Conservation (phyloP, 2,113 vertebrate species). For the Perccottus glenii region DNA sequence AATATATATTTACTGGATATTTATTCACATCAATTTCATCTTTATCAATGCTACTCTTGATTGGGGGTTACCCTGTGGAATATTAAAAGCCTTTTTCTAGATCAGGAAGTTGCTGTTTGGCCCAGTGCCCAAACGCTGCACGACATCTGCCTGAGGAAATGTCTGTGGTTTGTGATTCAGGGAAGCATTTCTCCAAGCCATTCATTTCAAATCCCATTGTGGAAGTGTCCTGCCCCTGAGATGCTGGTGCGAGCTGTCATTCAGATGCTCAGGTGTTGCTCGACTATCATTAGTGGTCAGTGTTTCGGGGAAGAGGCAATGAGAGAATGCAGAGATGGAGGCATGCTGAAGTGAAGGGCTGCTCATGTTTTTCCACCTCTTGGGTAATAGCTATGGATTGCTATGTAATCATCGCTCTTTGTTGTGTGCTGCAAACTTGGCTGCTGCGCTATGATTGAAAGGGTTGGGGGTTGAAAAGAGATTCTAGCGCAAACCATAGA, state of each 20-base stretch:
- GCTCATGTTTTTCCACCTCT: conserved; percentile 63
- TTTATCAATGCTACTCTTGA: conserved; percentile 60
- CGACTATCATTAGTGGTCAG: conserved; percentile 73
- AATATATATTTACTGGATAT: conserved; percentile 65
- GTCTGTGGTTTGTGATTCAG: conserved; percentile 50
- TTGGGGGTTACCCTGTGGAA: conserved; percentile 32
- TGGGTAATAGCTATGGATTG: conserved; percentile 69
- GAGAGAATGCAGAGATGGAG: conserved; percentile 36
- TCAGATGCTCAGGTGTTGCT: conserved; percentile 69
- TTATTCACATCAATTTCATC: conserved; percentile 48
- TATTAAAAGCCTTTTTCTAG: conserved; percentile 52
- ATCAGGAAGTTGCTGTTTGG: conserved; percentile 32
- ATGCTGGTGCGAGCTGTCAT: conserved; percentile 39
- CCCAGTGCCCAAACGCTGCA: conserved; percentile 12
- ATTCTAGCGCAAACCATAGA: conserved; percentile 27
- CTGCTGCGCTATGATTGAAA: conserved; percentile 36
- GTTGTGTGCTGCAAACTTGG: conserved; percentile 62
- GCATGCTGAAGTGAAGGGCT: conserved; percentile 36
- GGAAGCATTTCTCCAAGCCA: conserved; percentile 40
- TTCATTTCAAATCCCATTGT: conserved; percentile 54
- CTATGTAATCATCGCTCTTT: conserved; percentile 70
- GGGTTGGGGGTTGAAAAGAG: conserved; percentile 17
- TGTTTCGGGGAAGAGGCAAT: conserved; percentile 69
- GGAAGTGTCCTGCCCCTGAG: too few species aligned
- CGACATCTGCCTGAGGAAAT: conserved; percentile 40